phyloP scores from a whole-genome alignment of 2,888 invertebrate genomes.

The Dicycla oo region DNA sequence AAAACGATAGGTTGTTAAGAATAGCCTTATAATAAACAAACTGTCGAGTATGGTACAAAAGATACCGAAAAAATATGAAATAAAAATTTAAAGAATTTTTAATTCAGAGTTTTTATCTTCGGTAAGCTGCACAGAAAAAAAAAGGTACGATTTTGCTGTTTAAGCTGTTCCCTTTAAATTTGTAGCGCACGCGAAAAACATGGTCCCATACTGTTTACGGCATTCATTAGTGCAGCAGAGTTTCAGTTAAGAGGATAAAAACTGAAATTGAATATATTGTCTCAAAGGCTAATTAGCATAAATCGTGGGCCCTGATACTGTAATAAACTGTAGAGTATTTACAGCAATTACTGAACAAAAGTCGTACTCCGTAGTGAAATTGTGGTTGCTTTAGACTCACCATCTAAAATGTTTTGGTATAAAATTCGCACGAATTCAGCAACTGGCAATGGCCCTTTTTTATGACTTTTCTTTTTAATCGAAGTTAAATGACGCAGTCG shows the following conservation, averaged over 20 bases:
- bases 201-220: conserved; percentile 38
- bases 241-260: conserved; percentile 48
- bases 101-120: conserved; percentile 13
- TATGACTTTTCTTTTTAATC: conserved; percentile 69
- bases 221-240: conserved; percentile 45
- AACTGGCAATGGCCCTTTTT: conserved; percentile 61
- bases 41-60: not conserved
- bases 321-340: conserved; percentile 27
- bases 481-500: conserved; percentile 68
- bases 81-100: not conserved
- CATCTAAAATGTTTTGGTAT: conserved; percentile 59
- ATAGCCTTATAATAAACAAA: not conserved
- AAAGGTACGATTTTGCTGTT: conserved; percentile 18
- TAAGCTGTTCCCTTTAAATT: conserved; percentile 37
- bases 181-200: conserved; percentile 33
- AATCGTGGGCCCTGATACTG: conserved; percentile 29
- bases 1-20: not conserved
- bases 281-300: conserved; percentile 50
- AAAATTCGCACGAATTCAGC: conserved; percentile 58
- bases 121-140: conserved; percentile 8
- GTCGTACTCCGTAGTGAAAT: conserved; percentile 30
- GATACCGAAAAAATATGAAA: not conserved
- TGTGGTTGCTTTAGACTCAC: conserved; percentile 38
- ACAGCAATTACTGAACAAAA: conserved; percentile 46
- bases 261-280: conserved; percentile 38